phyloP scores from a whole-genome alignment of 2,797 vertebrate genomes.

The Typhlichthys subterraneus region DNA sequence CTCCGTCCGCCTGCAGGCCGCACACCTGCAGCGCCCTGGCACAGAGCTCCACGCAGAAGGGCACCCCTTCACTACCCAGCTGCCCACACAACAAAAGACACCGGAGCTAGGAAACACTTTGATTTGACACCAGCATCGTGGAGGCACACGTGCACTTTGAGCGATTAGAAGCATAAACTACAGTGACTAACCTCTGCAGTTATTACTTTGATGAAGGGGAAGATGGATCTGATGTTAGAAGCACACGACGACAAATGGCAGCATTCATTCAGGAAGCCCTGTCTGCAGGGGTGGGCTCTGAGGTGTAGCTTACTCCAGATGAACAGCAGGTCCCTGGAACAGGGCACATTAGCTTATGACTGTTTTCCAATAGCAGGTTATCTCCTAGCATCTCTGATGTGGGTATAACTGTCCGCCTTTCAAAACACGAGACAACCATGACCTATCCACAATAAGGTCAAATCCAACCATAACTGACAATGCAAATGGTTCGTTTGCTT shows the following conservation, averaged over 20 bases:
- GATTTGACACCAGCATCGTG: neutral
- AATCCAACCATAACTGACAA: too few species aligned
- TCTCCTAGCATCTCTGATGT: too few species aligned
- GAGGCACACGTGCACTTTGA: neutral
- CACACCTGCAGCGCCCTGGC: constrained; percentile 86
- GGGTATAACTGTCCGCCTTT: too few species aligned
- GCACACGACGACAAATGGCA: constrained; percentile 88
- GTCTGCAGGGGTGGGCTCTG: constrained; percentile 86
- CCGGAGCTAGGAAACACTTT: neutral
- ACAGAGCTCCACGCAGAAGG: constrained; percentile 94
- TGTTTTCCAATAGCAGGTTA: too few species aligned
- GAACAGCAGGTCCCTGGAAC: constrained; percentile 93
- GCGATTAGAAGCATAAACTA: neutral
- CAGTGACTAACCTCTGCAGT: constrained; percentile 85
- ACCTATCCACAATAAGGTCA: too few species aligned
- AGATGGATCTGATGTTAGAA: constrained; percentile 92
- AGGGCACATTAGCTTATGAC: constrained; percentile 1
- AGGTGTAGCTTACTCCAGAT: constrained; percentile 96
- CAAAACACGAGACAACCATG: too few species aligned
- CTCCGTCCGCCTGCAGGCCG: constrained; percentile 85
- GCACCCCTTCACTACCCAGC: constrained; percentile 88
- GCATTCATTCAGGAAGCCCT: constrained; percentile 91
- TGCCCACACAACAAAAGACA: constrained; percentile 47
- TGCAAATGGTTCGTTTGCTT: too few species aligned
- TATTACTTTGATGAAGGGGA: constrained; percentile 98